phyloP scores from a whole-genome alignment of 1,140 invertebrate genomes.

The Lerema accius region DNA sequence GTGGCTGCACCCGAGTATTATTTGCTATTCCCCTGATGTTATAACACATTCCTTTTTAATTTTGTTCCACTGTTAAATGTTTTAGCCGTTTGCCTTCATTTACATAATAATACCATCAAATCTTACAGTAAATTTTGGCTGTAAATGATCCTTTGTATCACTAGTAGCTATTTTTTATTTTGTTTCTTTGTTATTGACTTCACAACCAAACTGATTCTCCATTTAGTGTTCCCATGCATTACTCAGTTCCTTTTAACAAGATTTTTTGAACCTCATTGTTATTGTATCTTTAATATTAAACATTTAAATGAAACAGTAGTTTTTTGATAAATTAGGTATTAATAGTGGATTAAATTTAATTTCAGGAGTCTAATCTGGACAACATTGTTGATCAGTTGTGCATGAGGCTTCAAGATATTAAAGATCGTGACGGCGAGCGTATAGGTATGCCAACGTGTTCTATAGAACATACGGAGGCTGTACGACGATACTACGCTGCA shows the following conservation, averaged over 20 bases:
- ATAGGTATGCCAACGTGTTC: conserved; percentile 78
- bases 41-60: conserved; percentile 50
- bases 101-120: conserved; percentile 27
- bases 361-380: conserved; percentile 76
- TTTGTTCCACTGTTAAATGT: conserved; percentile 63
- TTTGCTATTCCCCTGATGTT: conserved; percentile 60
- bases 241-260: conserved; percentile 12
- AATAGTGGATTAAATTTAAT: conserved; percentile 37
- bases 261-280: no score
- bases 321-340: not conserved
- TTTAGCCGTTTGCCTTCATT: conserved; percentile 29
- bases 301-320: no score
- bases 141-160: not conserved
- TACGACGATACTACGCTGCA: conserved; percentile 81
- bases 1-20: conserved; percentile 47
- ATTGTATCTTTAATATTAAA: no score
- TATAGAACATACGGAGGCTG: conserved; percentile 78
- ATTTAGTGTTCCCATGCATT: not conserved
- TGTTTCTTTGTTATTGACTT: not conserved
- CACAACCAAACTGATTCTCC: not conserved
- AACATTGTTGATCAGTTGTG: conserved; percentile 75
- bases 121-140: conserved; percentile 17
- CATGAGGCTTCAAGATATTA: conserved; percentile 71
- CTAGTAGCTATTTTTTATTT: not conserved
- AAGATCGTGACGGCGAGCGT: conserved; percentile 64